Evolutionary conservation across 2,797 vertebrate species (phyloP).

Genomic region (Falco novaeseelandiae): DNA sequence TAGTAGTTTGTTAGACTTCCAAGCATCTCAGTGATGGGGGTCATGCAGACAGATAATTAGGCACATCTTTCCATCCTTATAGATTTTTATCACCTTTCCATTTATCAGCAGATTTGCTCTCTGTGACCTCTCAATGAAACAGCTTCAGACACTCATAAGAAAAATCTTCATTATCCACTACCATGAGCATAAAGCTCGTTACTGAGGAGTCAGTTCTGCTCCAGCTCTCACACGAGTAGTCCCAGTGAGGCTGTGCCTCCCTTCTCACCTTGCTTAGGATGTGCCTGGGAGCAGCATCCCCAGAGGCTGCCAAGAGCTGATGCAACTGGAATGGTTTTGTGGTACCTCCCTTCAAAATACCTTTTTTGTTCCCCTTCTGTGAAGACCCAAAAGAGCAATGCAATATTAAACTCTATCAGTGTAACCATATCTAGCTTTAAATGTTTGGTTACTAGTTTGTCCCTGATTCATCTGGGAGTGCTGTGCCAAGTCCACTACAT

Average conservation of each 20-base stretch:
- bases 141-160: slow-evolving; percentile 8
- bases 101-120: slow-evolving; percentile 35
- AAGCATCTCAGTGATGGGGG: background rate
- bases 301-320: background rate
- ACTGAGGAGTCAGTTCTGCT: slow-evolving; percentile 37
- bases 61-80: slow-evolving; percentile 29
- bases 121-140: slow-evolving; percentile 25
- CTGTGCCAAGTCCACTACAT: background rate
- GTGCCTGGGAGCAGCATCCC: background rate
- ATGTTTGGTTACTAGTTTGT: slow-evolving; percentile 28
- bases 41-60: slow-evolving; percentile 38
- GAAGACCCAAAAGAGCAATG: background rate
- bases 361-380: background rate
- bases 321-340: slow-evolving; percentile 6
- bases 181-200: slow-evolving; percentile 29
- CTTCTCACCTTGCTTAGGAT: background rate
- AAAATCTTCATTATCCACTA: slow-evolving; percentile 43
- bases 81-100: slow-evolving; percentile 55
- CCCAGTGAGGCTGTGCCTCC: background rate
- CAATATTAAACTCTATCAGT: background rate
- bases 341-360: background rate
- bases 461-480: background rate
- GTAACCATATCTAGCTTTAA: slow-evolving; percentile 11
- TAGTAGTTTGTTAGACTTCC: slow-evolving; percentile 10
- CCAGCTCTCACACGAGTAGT: slow-evolving; percentile 4